Evolutionary conservation across 2,113 vertebrate genomes (phyloP).

Genomic region (Myotis brandtii): DNA sequence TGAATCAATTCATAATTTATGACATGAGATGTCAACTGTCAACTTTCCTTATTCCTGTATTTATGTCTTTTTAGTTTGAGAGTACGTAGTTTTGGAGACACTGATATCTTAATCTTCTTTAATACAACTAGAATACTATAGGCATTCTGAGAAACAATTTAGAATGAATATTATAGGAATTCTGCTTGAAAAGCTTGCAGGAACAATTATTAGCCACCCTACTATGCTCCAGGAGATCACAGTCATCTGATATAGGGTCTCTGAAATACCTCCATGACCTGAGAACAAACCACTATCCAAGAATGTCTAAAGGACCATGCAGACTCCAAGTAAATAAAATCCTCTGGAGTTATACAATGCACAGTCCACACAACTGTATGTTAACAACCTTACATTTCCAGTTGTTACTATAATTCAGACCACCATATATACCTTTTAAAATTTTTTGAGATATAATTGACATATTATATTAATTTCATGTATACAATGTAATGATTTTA

Average conservation of each 20-base stretch:
- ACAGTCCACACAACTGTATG: not conserved
- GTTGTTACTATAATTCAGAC: not conserved
- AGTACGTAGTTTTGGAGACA: not conserved
- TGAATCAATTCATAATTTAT: not conserved
- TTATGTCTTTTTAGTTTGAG: conserved; percentile 21
- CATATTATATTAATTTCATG: not conserved
- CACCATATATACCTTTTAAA: not conserved
- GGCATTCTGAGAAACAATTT: not conserved
- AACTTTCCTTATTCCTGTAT: not conserved
- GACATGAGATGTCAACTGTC: not conserved
- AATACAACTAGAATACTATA: not conserved
- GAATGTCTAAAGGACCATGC: not conserved
- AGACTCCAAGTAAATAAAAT: not conserved
- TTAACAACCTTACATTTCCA: not conserved
- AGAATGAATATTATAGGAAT: not conserved
- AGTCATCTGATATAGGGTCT: not conserved
- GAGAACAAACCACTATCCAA: not conserved
- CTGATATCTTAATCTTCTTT: not conserved
- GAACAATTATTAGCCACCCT: not conserved
- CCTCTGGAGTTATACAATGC: not conserved
- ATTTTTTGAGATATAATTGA: not conserved
- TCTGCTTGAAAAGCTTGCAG: not conserved
- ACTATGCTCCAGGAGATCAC: not conserved
- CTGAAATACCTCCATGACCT: not conserved
- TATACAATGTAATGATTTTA: not conserved